Conservation (phyloP, 2,797 vertebrate genomes). For the Diglossa cyanea region DNA sequence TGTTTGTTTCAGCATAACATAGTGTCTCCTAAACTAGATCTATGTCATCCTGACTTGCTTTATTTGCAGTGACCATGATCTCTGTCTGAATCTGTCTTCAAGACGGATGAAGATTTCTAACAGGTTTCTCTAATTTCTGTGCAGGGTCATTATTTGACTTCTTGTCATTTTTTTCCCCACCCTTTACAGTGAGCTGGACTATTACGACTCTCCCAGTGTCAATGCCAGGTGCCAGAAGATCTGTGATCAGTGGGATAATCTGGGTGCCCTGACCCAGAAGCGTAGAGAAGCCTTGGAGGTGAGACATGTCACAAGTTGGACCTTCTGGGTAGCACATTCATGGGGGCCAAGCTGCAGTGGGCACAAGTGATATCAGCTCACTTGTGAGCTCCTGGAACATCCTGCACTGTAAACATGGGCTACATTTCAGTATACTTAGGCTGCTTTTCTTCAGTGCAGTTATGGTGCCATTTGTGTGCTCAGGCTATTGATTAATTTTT, state of each 20-base stretch:
- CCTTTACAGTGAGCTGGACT: constrained; percentile 90
- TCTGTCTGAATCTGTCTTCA: neutral
- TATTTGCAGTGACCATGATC: neutral
- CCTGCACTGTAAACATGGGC: neutral
- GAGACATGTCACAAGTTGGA: neutral
- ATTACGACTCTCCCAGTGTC: constrained; percentile 96
- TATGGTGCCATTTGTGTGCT: neutral
- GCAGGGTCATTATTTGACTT: neutral
- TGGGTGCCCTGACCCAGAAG: constrained; percentile 92
- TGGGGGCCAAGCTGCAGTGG: neutral
- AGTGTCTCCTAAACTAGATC: neutral
- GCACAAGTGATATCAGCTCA: neutral
- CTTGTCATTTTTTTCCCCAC: neutral
- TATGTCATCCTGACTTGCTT: neutral
- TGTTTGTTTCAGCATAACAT: neutral
- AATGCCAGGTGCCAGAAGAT: constrained; percentile 96
- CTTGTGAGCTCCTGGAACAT: neutral
- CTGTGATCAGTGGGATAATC: constrained; percentile 95
- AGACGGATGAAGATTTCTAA: neutral
- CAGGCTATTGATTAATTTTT: neutral
- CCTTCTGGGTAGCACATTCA: neutral
- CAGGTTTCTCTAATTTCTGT: neutral
- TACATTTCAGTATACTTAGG: neutral
- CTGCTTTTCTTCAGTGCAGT: neutral
- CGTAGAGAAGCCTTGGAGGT: constrained; percentile 95